Evolutionary conservation across 2,113 vertebrate genomes (phyloP), one percentile per base, ranked within the genome.

Genomic region (Telmatochromis sp.): DNA sequence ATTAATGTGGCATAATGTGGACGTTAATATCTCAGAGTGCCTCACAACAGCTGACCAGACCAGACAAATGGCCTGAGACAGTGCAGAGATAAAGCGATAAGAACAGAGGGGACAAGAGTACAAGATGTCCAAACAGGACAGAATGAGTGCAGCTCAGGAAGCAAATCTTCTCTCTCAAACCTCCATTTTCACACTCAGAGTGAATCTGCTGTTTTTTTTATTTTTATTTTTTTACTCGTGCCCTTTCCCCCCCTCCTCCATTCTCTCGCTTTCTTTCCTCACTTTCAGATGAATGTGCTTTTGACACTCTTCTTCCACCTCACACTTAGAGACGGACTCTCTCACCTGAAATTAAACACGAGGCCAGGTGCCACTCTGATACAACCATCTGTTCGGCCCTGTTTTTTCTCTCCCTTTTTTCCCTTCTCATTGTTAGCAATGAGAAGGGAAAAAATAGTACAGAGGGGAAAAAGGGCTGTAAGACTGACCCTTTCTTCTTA

Each of bases 321-420:
- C 84, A 80, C 90, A 75, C 92, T 91, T 54, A 60, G 85, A 90
- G 86, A 90, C 40, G 51, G 89, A 86, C 90, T 87, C 93, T 95
- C 93, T 96, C 96, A 96, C 96, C 96, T 96, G 95, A 96, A 95
- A 95, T 95, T 89, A 95, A 95, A 96, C 95, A 95, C 91, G 87
- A 92, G 89, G 87, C 96, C 96, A 96, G 96, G 96, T 96, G 95
- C 95, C 92, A 91, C 95, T 91, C 89, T 40, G 35, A 92, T 93
- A 91, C 85, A 65, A 86, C 95, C 95, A 96, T 96, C 96, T 96
- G 95, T 84, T 95, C 90, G 28, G 51, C 93, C 93, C 89, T 87
- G 89, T 85, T 89, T 81, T 86, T 85, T 89, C 82, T 86, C 60
- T 60, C 50, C 75, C 51, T 63, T 82, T 75, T 57, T 71, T 53